Evolutionary conservation across 2,888 invertebrate species (phyloP).

Genomic region (Macrosoma leucophasiata): DNA sequence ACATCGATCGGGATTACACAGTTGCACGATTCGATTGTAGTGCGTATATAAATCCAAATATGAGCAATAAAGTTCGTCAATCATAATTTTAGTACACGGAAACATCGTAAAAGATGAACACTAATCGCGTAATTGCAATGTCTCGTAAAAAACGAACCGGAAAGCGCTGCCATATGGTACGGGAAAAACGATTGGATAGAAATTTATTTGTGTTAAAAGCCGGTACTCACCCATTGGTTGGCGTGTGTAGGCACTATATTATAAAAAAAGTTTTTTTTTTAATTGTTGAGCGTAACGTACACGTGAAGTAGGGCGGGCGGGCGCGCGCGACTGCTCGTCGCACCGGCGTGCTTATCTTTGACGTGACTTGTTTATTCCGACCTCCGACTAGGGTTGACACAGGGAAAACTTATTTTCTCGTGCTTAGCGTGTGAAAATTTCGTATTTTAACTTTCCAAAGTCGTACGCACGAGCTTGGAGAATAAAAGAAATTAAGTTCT

Average conservation of each 20-base stretch:
- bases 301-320: conserved; percentile 63
- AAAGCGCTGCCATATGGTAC: conserved; percentile 25
- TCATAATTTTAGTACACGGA: no score
- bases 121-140: conserved; percentile 1
- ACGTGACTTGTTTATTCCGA: conserved; percentile 57
- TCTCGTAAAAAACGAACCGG: conserved; percentile 5
- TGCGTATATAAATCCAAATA: no score
- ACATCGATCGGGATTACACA: conserved; percentile 52
- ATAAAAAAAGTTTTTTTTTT: conserved; percentile 8
- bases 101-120: background rate
- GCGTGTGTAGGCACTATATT: no score
- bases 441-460: no score
- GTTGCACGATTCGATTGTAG: conserved; percentile 19
- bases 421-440: no score
- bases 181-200: background rate
- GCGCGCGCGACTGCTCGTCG: conserved; percentile 59
- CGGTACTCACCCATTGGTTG: conserved; percentile 38
- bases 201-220: background rate
- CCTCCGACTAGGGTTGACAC: no score
- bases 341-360: conserved; percentile 53
- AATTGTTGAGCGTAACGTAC: conserved; percentile 26
- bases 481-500: no score
- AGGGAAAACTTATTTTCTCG: no score
- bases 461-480: no score
- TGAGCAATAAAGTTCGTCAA: no score